These are phyloP conservation scores for Lysandra coridon DNA, from an alignment of 2,888 invertebrate species.

Conservation along the genomic window DNA sequence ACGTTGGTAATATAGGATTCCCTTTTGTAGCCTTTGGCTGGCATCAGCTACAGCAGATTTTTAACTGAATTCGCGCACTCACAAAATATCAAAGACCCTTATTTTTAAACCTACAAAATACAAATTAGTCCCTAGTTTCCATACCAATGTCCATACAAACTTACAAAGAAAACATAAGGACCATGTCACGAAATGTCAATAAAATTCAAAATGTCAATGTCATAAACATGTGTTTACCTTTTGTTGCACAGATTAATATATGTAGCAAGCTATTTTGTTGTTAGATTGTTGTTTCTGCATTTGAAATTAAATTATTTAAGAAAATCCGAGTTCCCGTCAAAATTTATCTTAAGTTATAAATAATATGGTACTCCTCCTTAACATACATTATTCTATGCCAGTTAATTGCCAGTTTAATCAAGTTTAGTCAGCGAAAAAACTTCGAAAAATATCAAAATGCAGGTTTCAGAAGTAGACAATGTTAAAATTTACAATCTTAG, in stretches of 20 bases:
- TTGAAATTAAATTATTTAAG: neutral
- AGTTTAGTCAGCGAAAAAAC: neutral
- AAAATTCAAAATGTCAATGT: neutral
- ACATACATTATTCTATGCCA: neutral
- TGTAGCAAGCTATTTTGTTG: neutral
- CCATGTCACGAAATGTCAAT: too few species aligned
- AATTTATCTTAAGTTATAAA: neutral
- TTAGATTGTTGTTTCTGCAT: neutral
- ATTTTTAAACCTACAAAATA: too few species aligned
- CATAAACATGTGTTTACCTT: constrained; percentile 12
- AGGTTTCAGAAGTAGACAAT: constrained; percentile 95
- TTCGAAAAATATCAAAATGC: constrained; percentile 82
- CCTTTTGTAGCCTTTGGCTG: too few species aligned
- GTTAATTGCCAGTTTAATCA: neutral
- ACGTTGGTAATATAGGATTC: too few species aligned
- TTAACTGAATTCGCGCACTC: too few species aligned
- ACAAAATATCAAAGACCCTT: too few species aligned
- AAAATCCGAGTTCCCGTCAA: neutral
- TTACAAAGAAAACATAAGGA: too few species aligned
- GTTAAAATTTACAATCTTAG: constrained; percentile 99
- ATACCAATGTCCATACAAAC: too few species aligned
- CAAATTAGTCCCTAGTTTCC: too few species aligned
- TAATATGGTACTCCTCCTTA: neutral
- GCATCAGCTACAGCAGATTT: too few species aligned
- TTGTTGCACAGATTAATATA: neutral